Evolutionary conservation across 2,888 invertebrate species (phyloP).

Genomic region (Anagyrus pseudococci): DNA sequence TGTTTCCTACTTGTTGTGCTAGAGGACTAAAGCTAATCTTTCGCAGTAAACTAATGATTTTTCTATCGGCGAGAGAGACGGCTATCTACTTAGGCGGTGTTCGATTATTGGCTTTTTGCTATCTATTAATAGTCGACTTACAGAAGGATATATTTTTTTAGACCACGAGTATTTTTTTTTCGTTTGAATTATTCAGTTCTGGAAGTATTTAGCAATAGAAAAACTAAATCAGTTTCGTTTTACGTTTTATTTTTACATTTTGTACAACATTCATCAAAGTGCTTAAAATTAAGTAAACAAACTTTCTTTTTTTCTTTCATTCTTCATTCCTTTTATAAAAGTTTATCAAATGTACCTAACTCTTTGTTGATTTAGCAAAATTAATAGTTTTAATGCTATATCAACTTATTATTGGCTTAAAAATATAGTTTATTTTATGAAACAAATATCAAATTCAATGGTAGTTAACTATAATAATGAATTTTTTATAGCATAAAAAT

Average conservation of each 20-base stretch:
- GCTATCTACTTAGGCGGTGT: not conserved
- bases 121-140: not conserved
- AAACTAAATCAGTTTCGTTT: not conserved
- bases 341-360: too few species aligned
- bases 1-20: too few species aligned
- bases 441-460: slow-evolving; percentile 1
- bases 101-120: not conserved
- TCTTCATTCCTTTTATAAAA: too few species aligned
- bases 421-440: not conserved
- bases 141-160: not conserved
- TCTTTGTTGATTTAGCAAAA: not conserved
- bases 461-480: too few species aligned
- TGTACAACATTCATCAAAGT: not conserved
- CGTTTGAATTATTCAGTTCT: not conserved
- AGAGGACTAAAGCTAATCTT: too few species aligned
- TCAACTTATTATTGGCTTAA: not conserved
- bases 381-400: not conserved
- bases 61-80: too few species aligned
- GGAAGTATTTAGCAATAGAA: not conserved
- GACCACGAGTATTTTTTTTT: not conserved
- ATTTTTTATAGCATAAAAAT: too few species aligned
- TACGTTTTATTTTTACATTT: not conserved
- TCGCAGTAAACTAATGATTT: too few species aligned
- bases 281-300: not conserved
- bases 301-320: too few species aligned